Conservation (phyloP, 1,140 invertebrate species). For the Drosophila nasuta region DNA sequence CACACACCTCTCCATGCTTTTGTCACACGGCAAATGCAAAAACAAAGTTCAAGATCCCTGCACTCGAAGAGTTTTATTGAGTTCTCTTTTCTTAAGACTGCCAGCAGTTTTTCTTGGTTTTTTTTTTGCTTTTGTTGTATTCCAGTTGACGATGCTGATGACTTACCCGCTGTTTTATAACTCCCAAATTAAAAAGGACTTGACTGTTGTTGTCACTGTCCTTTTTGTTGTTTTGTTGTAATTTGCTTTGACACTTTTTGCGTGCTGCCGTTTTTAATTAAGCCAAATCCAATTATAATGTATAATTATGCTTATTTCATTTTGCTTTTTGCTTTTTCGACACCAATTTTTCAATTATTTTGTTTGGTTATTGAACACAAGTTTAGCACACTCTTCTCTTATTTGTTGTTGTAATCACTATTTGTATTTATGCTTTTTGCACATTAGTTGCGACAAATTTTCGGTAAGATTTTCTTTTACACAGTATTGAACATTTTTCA, state of each 20-base stretch:
- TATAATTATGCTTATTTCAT: slow-evolving; percentile 33
- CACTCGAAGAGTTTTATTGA: not conserved
- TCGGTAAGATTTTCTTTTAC: slow-evolving; percentile 14
- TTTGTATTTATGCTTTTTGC: slow-evolving; percentile 17
- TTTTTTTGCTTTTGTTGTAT: slow-evolving; percentile 4
- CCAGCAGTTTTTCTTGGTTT: slow-evolving; percentile 18
- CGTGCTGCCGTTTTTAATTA: slow-evolving; percentile 33
- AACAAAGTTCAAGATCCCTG: slow-evolving; percentile 15
- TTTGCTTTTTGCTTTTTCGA: slow-evolving; percentile 4
- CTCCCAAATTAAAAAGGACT: slow-evolving; percentile 32
- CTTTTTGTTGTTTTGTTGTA: slow-evolving; percentile 4
- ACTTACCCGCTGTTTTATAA: slow-evolving; percentile 53
- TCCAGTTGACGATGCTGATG: slow-evolving; percentile 32
- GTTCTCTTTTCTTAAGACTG: not conserved
- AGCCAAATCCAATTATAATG: slow-evolving; percentile 39
- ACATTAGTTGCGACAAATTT: slow-evolving; percentile 1
- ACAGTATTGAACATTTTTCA: slow-evolving; percentile 22
- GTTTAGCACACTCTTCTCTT: slow-evolving; percentile 20
- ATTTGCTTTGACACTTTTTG: slow-evolving; percentile 21
- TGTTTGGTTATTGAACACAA: slow-evolving; percentile 8
- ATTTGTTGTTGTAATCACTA: slow-evolving; percentile 15
- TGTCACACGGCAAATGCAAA: slow-evolving; percentile 11
- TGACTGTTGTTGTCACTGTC: slow-evolving; percentile 13
- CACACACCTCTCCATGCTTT: not conserved
- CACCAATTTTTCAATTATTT: slow-evolving; percentile 29